Percentiles rank a stretch among this genome's conserved stretches.
Evolutionary conservation across 2,888 invertebrate genomes (phyloP).

Genomic region (Eupithecia dodoneata): DNA sequence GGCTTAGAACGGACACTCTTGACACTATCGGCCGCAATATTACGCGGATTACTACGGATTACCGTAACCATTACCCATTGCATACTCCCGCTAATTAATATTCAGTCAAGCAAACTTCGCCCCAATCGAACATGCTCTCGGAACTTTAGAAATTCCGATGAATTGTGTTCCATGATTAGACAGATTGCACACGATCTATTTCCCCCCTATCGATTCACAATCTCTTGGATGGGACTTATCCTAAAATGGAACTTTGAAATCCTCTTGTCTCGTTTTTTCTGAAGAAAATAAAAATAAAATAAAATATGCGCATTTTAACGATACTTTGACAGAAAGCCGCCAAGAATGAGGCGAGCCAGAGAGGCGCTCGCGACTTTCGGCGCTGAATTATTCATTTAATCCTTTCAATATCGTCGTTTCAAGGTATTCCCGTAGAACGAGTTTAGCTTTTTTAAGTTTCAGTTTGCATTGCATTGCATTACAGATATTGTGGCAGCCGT

Average conservation of each 20-base stretch:
- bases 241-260: conserved; percentile 38
- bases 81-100: conserved; percentile 65
- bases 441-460: conserved; percentile 55
- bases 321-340: conserved; percentile 64
- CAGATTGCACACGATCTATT: conserved; percentile 51
- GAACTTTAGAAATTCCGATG: conserved; percentile 41
- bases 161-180: conserved; percentile 48
- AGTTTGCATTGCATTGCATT: conserved; percentile 55
- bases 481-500: conserved; percentile 18
- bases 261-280: conserved; percentile 51
- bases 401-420: conserved; percentile 72
- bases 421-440: conserved; percentile 56
- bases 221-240: conserved; percentile 9
- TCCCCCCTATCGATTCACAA: conserved; percentile 9
- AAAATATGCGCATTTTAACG: conserved; percentile 72
- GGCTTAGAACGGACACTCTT: conserved; percentile 71
- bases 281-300: conserved; percentile 56
- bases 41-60: conserved; percentile 65
- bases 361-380: conserved; percentile 66
- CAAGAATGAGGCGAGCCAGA: conserved; percentile 61
- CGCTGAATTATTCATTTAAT: conserved; percentile 77
- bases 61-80: conserved; percentile 64
- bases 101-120: conserved; percentile 52
- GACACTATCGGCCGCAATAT: conserved; percentile 72
- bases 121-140: conserved; percentile 48